Percentiles rank a stretch among this genome's conserved stretches.
These are phyloP conservation scores for Diarsia brunnea DNA, from an alignment of 2,888 invertebrate genomes.

Conservation along the genomic window DNA sequence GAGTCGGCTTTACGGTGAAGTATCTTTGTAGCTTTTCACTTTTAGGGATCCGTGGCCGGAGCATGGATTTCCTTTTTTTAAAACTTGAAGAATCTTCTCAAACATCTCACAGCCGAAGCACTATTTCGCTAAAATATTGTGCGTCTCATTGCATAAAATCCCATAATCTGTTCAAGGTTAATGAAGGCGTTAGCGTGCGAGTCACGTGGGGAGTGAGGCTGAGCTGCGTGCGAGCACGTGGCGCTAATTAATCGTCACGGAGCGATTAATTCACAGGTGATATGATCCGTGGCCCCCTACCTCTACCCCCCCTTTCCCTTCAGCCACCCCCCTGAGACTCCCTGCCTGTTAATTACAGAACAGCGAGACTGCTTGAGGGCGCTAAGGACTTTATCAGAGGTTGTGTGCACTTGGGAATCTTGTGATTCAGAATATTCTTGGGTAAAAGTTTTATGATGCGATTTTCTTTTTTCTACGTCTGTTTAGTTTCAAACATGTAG, in stretches of 20 bases:
- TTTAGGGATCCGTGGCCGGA: slow-evolving; percentile 31
- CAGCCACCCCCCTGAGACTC: slow-evolving; percentile 57
- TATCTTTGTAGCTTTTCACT: slow-evolving; percentile 51
- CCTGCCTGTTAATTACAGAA: slow-evolving; percentile 81
- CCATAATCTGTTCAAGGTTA: slow-evolving; percentile 59
- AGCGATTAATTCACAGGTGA: slow-evolving; percentile 88
- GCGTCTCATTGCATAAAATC: slow-evolving; percentile 31
- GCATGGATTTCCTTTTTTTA: not conserved
- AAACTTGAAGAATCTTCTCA: not conserved
- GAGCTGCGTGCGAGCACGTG: slow-evolving; percentile 79
- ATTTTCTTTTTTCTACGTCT: not conserved
- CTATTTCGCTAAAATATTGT: slow-evolving; percentile 19
- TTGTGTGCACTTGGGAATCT: slow-evolving; percentile 64
- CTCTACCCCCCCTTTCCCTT: slow-evolving; percentile 46
- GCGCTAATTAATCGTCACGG: slow-evolving; percentile 88
- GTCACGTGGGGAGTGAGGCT: slow-evolving; percentile 74
- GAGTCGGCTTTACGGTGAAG: slow-evolving; percentile 32
- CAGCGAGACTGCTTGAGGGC: slow-evolving; percentile 80
- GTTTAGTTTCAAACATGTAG: not conserved
- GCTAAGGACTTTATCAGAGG: slow-evolving; percentile 75
- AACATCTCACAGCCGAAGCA: not conserved
- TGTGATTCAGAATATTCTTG: slow-evolving; percentile 47
- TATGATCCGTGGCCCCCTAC: slow-evolving; percentile 82
- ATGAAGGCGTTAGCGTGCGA: slow-evolving; percentile 57
- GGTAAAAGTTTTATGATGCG: slow-evolving; percentile 16